Evolutionary conservation across 2,113 vertebrate genomes (phyloP), one percentile per base, ranked within the genome.

Genomic region (Epinephelus moara): DNA sequence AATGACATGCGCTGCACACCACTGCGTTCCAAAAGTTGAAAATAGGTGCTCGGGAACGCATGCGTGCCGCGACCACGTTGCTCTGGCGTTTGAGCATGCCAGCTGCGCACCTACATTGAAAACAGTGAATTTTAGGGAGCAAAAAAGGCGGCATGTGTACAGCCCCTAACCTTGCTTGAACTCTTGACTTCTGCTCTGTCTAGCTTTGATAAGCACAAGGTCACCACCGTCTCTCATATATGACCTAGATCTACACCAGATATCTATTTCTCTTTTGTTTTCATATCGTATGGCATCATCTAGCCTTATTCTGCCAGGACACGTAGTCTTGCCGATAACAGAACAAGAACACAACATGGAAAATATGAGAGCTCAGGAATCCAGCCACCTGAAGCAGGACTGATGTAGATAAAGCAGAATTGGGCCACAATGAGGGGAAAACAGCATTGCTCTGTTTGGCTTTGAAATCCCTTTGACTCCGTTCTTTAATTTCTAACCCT

Each of bases 361-460:
- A 83, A 89, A 88, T 75, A 80, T 74, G 81, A 77, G 81, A 71
- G 88, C 75, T 87, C 75, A 82, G 80, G 87, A 90, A 91, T 94
- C 86, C 87, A 86, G 80, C 64, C 82, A 88, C 84, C 80, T 89
- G 73, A 94, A 85, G 85, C 72, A 82, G 73, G 55, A 62, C 86
- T 78, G 86, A 88, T 90, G 82, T 47, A 90, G 88, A 90, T 88
- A 75, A 90, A 80, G 69, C 59, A 33, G 64, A 88, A 76, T 55
- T 78, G 64, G 88, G 63, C 71, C 60, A 61, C 15, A 56, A 50
- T 53, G 11, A 83, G 55, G 67, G 72, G 52, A 55, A 69, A 81
- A 76, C 30, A 6, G 33, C 69, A 76, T 63, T 7, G 6, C 47
- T 52, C 13, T 42, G 4, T 62, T 74, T 78, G 71, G 50, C 8